Base-by-base conservation (phyloP, 2,888 invertebrate species). In the Opisthograptis luteolata region DNA sequence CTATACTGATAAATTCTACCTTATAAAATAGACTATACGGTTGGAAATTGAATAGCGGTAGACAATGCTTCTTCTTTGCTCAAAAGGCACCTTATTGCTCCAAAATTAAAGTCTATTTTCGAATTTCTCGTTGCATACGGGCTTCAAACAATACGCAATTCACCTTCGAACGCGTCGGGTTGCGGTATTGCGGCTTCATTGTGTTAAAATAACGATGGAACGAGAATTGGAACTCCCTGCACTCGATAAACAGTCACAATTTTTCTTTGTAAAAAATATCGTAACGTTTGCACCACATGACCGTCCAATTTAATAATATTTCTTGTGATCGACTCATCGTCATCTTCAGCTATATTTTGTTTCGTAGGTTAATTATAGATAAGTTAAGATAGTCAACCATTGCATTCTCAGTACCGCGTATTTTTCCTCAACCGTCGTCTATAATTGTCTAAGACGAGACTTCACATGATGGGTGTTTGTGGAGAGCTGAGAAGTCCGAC, bases 151-250 rank as follows among this genome's bases (percentile, higher is more conserved):
- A 90, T 89, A 88, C 88, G 88, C 88, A 89, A 90, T 90, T 89
- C 89, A 88, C 88, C 88, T 89, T 87, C 89, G 85, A 81, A 79
- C 85, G 87, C 84, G 83, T 85, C 84, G 85, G 75, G 87, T 90
- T 89, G 89, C 88, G 89, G 89, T 88, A 82, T 87, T 87, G 89
- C 89, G 87, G 88, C 87, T 86, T 82, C 86, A 88, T 88, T 89
- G 89, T 90, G 87, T 85, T 87, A 78, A 82, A 84, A 83, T 88
- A 87, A 87, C 84, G 84, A 85, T 80, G 80, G 75, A 81, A 77
- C 80, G 80, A 72, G 72, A 73, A 81, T 81, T 84, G 81, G 81
- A 81, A 82, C 74, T 79, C 76, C 78, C 76, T 81, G 73, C 70
- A 69, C 66, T 79, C 72, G 75, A 80, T 82, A 79, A 76, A 81